Conservation (phyloP, 2,113 vertebrate genomes). For the Varanus komodoensis region DNA sequence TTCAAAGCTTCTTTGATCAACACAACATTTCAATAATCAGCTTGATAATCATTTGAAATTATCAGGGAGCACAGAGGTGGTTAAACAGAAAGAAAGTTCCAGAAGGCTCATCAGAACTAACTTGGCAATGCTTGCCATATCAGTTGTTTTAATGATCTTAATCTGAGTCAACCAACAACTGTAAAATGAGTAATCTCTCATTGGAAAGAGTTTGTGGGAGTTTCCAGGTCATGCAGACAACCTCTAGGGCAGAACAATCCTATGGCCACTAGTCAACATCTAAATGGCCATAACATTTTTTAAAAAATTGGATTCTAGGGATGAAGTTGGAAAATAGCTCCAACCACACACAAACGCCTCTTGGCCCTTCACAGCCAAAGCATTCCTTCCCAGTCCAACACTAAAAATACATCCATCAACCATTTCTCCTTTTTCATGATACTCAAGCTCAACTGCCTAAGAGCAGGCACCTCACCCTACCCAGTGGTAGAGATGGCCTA, state of each 20-base stretch:
- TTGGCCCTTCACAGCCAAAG: too few species aligned
- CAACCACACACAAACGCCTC: too few species aligned
- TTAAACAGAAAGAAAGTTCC: background rate
- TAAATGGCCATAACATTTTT: too few species aligned
- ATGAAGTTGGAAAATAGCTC: too few species aligned
- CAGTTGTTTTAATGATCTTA: background rate
- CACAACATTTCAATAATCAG: background rate
- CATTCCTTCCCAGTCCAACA: too few species aligned
- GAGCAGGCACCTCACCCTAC: too few species aligned
- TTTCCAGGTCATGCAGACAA: constrained; percentile 13
- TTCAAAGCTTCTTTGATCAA: background rate
- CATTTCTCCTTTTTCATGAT: too few species aligned
- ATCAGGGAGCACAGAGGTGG: background rate
- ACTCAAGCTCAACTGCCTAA: too few species aligned
- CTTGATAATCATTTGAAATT: background rate
- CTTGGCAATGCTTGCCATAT: background rate
- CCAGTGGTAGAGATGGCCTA: too few species aligned
- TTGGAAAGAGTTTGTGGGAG: constrained; percentile 10
- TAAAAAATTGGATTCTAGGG: too few species aligned
- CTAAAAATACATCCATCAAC: too few species aligned
- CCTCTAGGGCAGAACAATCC: background rate
- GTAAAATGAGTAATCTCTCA: constrained; percentile 1
- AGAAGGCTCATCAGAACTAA: background rate
- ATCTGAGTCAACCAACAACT: constrained; percentile 14
- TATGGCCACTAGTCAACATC: too few species aligned